Evolutionary conservation across 2,888 invertebrate genomes (phyloP), one percentile per base, ranked within the genome.

Genomic region (Melieria picta): DNA sequence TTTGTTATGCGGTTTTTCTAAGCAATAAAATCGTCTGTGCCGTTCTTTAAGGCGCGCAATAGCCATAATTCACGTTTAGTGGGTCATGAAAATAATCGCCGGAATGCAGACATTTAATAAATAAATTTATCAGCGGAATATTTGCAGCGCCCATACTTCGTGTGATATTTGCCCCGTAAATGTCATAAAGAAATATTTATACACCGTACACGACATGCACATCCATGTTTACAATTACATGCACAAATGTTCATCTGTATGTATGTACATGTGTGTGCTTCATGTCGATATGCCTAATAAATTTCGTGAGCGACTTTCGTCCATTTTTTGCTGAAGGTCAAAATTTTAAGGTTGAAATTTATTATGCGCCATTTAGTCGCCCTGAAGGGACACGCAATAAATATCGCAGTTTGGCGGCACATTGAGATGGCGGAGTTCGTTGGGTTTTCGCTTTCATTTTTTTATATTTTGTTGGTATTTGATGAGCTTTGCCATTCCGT

Each of bases 11-110:
- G 52, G 11, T 13, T 5, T 5, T 52, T 52, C 52, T 52, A 52
- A 52, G 13, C 52, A 52, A 52, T 52, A 52, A 52, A 52, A n/a
- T 52, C 4, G 52, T 52, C 5, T 52, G 7, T 52, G 30, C 16
- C 11, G 13, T 58, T 11, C 9, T 70, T 65, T 65, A 47, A 55
- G 61, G 64, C 43, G 42, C 13, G 48, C 69, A 72, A 72, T 30
- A 30, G 30, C 30, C 2, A 30, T 74, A 70, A 62, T 69, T 75
- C 67, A 73, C 70, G 69, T 76, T 75, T 75, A 75, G 71, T 74
- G 70, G 75, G 73, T 73, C 76, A 76, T 76, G 70, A 75, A 76
- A 76, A 74, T 73, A 74, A 76, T 74, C 75, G 72, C n/a, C 57
- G 60, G 70, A 72, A 69, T 74, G 73, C 76, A 76, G 75, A 73